Evolutionary conservation across 2,888 invertebrate genomes (phyloP).

Genomic region (Eumacrocentrus americanus): DNA sequence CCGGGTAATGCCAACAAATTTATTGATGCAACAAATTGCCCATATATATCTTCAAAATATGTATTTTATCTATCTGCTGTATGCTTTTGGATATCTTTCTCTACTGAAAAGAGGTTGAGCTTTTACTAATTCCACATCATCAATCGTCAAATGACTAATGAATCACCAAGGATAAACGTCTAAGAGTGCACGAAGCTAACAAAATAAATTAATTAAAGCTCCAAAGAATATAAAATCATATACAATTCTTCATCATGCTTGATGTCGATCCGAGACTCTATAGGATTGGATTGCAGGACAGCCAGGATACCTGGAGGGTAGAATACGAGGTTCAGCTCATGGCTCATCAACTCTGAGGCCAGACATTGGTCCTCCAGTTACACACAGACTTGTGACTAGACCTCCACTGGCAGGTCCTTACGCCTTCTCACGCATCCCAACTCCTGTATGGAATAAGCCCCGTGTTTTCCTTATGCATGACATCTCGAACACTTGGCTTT

Average conservation of each 20-base stretch:
- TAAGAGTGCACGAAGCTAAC: not conserved
- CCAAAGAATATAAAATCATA: too few species aligned
- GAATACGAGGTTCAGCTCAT: slow-evolving; percentile 55
- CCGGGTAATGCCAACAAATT: slow-evolving; percentile 64
- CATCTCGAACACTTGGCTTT: slow-evolving; percentile 79
- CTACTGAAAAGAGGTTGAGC: not conserved
- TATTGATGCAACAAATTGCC: slow-evolving; percentile 31
- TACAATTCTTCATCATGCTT: not conserved
- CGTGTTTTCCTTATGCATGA: slow-evolving; percentile 78
- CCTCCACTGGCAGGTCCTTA: slow-evolving; percentile 88
- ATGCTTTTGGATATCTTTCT: not conserved
- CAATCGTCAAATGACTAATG: not conserved
- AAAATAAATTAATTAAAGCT: too few species aligned
- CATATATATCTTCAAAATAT: not conserved
- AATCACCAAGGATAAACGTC: too few species aligned
- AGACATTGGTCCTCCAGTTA: slow-evolving; percentile 64
- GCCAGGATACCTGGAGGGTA: slow-evolving; percentile 54
- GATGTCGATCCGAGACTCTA: not conserved
- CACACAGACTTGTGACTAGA: slow-evolving; percentile 63
- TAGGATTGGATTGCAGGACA: slow-evolving; percentile 52
- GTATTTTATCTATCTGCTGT: not conserved
- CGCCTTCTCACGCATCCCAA: slow-evolving; percentile 86
- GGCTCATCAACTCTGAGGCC: slow-evolving; percentile 58
- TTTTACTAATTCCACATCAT: slow-evolving; percentile 3
- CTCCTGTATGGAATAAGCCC: slow-evolving; percentile 79